A percentile compares a stretch with the other conserved stretches of the same genome.
These are phyloP conservation scores for Biston stratarius DNA, from an alignment of 2,888 invertebrate genomes.

Conservation along the genomic window DNA sequence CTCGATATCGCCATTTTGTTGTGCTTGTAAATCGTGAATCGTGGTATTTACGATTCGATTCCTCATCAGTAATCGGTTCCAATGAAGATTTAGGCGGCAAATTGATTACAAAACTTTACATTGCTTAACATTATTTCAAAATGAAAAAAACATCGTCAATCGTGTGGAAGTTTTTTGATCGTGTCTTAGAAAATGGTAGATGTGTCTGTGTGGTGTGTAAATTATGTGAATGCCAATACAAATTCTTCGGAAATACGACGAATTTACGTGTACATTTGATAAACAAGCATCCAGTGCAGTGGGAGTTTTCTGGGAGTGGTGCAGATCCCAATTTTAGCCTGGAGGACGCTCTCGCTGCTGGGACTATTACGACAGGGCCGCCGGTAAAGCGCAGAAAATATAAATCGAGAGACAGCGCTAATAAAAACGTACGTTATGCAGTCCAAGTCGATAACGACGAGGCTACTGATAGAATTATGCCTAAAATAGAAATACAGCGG, in stretches of 20 bases:
- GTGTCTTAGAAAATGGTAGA: conserved; percentile 69
- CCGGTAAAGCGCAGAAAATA: conserved; percentile 65
- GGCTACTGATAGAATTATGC: conserved; percentile 58
- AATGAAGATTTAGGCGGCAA: conserved; percentile 64
- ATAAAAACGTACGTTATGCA: conserved; percentile 78
- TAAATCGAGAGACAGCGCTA: conserved; percentile 60
- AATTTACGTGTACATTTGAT: conserved; percentile 76
- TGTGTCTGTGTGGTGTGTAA: conserved; percentile 78
- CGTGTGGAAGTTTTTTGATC: conserved; percentile 81
- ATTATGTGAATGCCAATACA: conserved; percentile 79
- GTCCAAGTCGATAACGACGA: conserved; percentile 70
- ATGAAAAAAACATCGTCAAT: conserved; percentile 79
- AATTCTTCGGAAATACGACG: conserved; percentile 81
- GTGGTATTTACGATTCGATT: conserved; percentile 71
- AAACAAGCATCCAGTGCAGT: conserved; percentile 80
- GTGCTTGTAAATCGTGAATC: conserved; percentile 56
- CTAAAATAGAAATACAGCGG: conserved; percentile 76
- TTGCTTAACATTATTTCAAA: conserved; percentile 53
- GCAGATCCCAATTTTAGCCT: conserved; percentile 60
- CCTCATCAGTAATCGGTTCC: conserved; percentile 42
- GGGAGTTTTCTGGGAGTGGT: conserved; percentile 76
- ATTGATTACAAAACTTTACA: conserved; percentile 41
- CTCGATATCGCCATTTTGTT: conserved; percentile 67
- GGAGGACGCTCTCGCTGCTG: conserved; percentile 52
- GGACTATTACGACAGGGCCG: conserved; percentile 39